Evolutionary conservation across 2,888 invertebrate genomes (phyloP).

Genomic region (Hypsopygia costalis): DNA sequence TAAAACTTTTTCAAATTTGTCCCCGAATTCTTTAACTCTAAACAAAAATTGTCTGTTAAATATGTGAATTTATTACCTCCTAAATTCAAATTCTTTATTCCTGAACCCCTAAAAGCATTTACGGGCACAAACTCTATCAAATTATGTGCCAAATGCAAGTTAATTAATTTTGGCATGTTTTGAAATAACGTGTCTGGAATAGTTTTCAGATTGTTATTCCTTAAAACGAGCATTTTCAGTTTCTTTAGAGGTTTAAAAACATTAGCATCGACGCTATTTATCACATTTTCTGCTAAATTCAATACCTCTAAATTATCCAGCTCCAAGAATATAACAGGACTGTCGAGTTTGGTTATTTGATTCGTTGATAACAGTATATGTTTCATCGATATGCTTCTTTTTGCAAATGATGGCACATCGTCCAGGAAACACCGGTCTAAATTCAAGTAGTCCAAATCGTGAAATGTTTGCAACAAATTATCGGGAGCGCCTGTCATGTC

Average conservation of each 20-base stretch:
- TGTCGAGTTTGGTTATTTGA: slow-evolving; percentile 37
- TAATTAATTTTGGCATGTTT: slow-evolving; percentile 38
- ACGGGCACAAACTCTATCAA: slow-evolving; percentile 45
- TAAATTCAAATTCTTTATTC: slow-evolving; percentile 51
- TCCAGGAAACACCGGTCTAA: slow-evolving; percentile 43
- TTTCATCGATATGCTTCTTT: slow-evolving; percentile 41
- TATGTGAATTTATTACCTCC: slow-evolving; percentile 55
- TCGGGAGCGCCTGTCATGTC: slow-evolving; percentile 40
- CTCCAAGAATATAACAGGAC: slow-evolving; percentile 31
- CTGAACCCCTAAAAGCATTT: slow-evolving; percentile 47
- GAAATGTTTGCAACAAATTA: slow-evolving; percentile 34
- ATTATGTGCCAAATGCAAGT: slow-evolving; percentile 54
- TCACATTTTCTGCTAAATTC: slow-evolving; percentile 46
- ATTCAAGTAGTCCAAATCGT: slow-evolving; percentile 35
- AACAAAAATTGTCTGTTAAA: slow-evolving; percentile 55
- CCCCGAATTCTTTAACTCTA: slow-evolving; percentile 54
- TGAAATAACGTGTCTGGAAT: slow-evolving; percentile 48
- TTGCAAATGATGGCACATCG: slow-evolving; percentile 48
- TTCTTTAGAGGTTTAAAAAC: slow-evolving; percentile 46
- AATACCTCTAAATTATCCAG: slow-evolving; percentile 46
- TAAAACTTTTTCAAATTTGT: slow-evolving; percentile 47
- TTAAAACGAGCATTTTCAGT: slow-evolving; percentile 43
- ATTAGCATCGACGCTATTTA: slow-evolving; percentile 41
- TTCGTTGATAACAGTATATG: slow-evolving; percentile 48
- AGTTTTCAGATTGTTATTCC: slow-evolving; percentile 42